Conservation (phyloP, 2,113 vertebrate species). For the Crotalus horridus region DNA sequence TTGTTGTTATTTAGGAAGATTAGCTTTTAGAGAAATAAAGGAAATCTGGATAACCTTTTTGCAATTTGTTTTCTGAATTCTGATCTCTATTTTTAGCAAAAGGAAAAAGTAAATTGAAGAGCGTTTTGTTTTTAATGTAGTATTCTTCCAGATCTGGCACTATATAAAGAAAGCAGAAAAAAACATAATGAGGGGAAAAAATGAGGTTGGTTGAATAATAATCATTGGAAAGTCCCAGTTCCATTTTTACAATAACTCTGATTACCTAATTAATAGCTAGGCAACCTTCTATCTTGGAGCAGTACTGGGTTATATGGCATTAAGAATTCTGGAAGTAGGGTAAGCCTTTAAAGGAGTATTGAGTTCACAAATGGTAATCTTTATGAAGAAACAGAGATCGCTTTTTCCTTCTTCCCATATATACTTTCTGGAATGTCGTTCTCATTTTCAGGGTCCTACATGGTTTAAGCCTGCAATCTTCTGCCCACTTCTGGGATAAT, state of each 20-base stretch:
- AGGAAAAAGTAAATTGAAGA: not conserved
- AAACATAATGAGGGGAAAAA: not conserved
- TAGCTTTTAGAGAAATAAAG: not conserved
- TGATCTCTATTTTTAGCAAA: not conserved
- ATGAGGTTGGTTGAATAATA: not conserved
- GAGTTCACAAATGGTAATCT: not conserved
- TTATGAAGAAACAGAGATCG: not conserved
- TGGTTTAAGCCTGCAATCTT: not conserved
- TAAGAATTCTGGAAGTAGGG: not conserved
- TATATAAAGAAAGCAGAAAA: not conserved
- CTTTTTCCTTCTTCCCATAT: not conserved
- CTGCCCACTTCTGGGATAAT: not conserved
- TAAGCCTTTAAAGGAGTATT: not conserved
- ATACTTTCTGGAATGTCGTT: not conserved
- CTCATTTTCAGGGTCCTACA: not conserved
- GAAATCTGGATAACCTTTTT: not conserved
- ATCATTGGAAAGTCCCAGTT: not conserved
- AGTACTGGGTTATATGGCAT: not conserved
- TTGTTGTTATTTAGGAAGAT: not conserved
- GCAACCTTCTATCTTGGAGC: not conserved
- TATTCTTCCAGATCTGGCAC: not conserved
- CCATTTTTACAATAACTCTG: not conserved
- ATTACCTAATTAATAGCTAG: not conserved
- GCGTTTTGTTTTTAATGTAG: not conserved
- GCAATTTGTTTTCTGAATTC: not conserved